Base-by-base conservation (phyloP, 2,113 vertebrate genomes). In the Lepidiolamprologus cunningtoni region DNA sequence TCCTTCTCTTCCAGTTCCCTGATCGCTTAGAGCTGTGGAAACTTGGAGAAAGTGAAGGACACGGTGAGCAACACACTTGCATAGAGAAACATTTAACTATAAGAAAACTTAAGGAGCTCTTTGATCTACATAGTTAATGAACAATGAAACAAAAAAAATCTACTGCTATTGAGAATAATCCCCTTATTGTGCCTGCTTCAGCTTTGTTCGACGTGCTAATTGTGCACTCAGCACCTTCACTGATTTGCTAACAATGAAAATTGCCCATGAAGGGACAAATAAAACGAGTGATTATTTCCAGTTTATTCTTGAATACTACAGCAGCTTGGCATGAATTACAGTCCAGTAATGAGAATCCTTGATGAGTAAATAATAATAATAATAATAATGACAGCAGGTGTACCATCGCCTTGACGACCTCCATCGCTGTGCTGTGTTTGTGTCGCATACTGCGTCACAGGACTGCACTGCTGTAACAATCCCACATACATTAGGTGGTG, bases 1-100 rank as follows among this genome's bases (percentile, higher is more conserved):
- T 98, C 76, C 96, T 99, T 85, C 97, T 99, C 26, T 99, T 99
- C 96, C 98, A 98, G 96, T 98, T 98, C 90, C 96, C 97, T 13
- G 96, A 95, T 91, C 97, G 97, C 81, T 92, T 99, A 81, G 98
- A 99, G 94, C 96, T 99, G 53, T 99, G 99, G 99, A 96, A 96
- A 31, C 96, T 99, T 1, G 98, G 98, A 13, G 97, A 97, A 80
- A 98, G 97, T 1, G 92, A 96, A 0, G 95, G 95, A 54, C 95
- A 96, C 0, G 98, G 98, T 99, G 92, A 97, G 86, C 6, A 17
- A 33, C 28, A 61, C 16, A 42, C 42, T 47, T 76, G 71, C 16
- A 50, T 47, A 50, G 42, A 5, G 42, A 50, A 78, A 17, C 4
- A 28, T 76, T 76, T 28, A 47, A 76, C 16, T 47, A 0, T 42